A percentile compares a stretch with the other conserved stretches of the same genome.
These are phyloP conservation scores for Aplodontia rufa DNA, from an alignment of 2,113 vertebrate genomes.

Conservation along the genomic window DNA sequence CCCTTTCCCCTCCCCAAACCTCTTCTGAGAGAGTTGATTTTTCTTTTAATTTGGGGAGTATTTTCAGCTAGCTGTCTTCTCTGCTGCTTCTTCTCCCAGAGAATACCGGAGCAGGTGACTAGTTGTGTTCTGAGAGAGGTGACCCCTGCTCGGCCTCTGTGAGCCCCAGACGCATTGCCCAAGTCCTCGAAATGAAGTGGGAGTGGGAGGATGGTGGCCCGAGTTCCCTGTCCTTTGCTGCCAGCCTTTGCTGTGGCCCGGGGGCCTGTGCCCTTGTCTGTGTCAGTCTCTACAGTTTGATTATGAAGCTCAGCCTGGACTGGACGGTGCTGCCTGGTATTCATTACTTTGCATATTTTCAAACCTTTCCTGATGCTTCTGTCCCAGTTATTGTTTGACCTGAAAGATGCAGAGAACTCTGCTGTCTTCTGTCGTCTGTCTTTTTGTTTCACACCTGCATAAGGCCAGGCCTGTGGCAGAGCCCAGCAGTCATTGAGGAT, in stretches of 20 bases:
- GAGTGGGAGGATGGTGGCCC: conserved; percentile 62
- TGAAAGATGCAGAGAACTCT: background rate
- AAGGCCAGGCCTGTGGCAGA: background rate
- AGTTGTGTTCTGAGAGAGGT: conserved; percentile 74
- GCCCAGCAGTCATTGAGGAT: background rate
- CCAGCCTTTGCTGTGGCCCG: conserved; percentile 70
- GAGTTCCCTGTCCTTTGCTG: conserved; percentile 73
- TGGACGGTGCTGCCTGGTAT: background rate
- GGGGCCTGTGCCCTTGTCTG: conserved; percentile 53
- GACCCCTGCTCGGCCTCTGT: conserved; percentile 71
- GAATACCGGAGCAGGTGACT: conserved; percentile 1
- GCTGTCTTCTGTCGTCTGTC: background rate
- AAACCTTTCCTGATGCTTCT: conserved; percentile 64
- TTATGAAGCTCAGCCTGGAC: conserved; percentile 70
- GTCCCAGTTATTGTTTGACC: background rate
- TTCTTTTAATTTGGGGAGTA: conserved; percentile 77
- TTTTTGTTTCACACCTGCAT: background rate
- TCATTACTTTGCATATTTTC: conserved; percentile 59
- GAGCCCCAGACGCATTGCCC: conserved; percentile 73
- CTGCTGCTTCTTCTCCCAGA: conserved; percentile 52
- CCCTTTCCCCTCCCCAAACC: conserved; percentile 52
- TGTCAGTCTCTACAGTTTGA: conserved; percentile 69
- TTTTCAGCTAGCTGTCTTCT: conserved; percentile 69
- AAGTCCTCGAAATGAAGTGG: conserved; percentile 69
- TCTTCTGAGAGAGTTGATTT: conserved; percentile 74